phyloP scores from a whole-genome alignment of 2,888 invertebrate species.

The Drosophila sordidapex region DNA sequence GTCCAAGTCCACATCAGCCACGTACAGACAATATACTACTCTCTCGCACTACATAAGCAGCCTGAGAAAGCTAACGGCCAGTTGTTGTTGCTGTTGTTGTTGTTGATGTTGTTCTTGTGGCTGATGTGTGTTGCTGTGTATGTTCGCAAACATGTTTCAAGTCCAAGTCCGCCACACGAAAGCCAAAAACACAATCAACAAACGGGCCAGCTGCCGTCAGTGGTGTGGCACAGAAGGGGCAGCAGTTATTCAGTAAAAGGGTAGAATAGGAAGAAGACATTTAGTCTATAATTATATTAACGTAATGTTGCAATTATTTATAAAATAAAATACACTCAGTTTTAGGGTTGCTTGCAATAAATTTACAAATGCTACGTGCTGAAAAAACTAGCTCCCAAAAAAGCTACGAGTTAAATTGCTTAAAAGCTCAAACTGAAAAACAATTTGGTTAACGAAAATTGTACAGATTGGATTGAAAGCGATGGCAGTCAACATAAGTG shows the following conservation, averaged over 20 bases:
- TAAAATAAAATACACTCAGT: background rate
- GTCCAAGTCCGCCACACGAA: constrained; percentile 56
- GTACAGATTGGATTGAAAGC: too few species aligned
- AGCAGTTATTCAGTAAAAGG: background rate
- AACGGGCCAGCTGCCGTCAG: constrained; percentile 45
- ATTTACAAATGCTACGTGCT: too few species aligned
- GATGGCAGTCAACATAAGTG: too few species aligned
- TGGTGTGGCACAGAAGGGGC: constrained; percentile 13
- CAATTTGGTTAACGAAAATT: background rate
- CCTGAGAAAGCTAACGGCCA: constrained; percentile 68
- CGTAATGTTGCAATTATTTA: background rate
- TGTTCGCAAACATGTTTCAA: constrained; percentile 66
- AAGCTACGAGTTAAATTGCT: accelerated
- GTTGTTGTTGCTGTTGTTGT: constrained; percentile 14
- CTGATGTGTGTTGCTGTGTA: constrained; percentile 10
- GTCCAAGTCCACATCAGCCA: constrained; percentile 23
- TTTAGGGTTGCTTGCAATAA: background rate
- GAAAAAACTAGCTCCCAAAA: background rate
- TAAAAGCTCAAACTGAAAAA: background rate
- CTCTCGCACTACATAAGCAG: constrained; percentile 22
- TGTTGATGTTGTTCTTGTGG: constrained; percentile 14
- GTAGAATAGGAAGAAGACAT: background rate
- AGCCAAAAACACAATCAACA: constrained; percentile 57
- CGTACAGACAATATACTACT: constrained; percentile 33
- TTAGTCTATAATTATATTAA: background rate